These are phyloP conservation scores for Steromphala cineraria DNA, from an alignment of 2,888 invertebrate species.

Conservation along the genomic window DNA sequence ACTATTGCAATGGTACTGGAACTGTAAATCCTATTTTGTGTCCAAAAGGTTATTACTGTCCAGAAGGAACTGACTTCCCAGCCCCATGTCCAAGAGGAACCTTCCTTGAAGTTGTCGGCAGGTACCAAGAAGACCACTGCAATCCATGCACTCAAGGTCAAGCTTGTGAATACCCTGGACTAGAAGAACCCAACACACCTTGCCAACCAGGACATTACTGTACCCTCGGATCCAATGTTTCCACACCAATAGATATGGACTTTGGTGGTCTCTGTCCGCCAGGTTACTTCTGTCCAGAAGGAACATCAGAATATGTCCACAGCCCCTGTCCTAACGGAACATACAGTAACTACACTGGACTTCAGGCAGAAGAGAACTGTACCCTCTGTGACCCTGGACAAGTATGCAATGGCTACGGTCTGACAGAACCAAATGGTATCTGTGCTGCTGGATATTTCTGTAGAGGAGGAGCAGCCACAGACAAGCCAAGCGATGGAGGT, in stretches of 20 bases:
- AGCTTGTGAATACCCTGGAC: constrained; percentile 68
- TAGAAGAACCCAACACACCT: constrained; percentile 50
- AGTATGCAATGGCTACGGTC: constrained; percentile 64
- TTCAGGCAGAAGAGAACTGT: constrained; percentile 57
- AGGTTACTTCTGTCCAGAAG: constrained; percentile 70
- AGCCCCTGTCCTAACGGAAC: constrained; percentile 72
- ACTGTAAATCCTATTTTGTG: constrained; percentile 62
- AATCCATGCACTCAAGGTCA: constrained; percentile 62
- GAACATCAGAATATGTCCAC: constrained; percentile 58
- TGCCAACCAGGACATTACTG: constrained; percentile 71
- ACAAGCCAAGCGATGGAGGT: constrained; percentile 70
- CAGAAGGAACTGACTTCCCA: constrained; percentile 63
- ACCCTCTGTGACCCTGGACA: constrained; percentile 68
- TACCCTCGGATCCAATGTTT: constrained; percentile 50
- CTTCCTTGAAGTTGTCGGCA: constrained; percentile 55
- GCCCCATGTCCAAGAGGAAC: constrained; percentile 70
- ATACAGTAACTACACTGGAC: constrained; percentile 68
- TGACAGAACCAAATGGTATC: constrained; percentile 64
- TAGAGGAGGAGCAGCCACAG: constrained; percentile 59
- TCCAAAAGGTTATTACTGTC: constrained; percentile 70
- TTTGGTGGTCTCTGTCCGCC: constrained; percentile 69
- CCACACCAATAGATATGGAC: constrained; percentile 48
- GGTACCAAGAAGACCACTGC: constrained; percentile 62
- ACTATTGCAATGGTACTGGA: constrained; percentile 69
- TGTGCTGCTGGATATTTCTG: constrained; percentile 73